These are phyloP conservation scores for Empidonax alnorum DNA, from an alignment of 2,113 vertebrate genomes.

Conservation along the genomic window DNA sequence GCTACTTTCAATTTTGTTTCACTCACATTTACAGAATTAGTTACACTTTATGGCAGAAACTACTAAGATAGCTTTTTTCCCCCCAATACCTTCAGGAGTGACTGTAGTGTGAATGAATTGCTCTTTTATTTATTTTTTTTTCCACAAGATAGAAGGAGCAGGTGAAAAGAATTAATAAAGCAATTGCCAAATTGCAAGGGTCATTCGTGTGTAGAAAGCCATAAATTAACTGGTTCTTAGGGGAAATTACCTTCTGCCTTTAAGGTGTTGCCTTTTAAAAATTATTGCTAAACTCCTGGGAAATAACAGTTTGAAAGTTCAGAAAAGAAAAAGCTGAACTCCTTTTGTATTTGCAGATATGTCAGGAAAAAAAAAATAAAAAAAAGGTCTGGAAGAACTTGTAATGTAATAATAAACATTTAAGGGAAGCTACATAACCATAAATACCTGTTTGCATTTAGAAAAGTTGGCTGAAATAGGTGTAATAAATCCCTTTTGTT, in stretches of 20 bases:
- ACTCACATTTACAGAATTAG: conserved; percentile 5
- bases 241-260: conserved; percentile 73
- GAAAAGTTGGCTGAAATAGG: neutral
- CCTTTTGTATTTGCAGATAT: neutral
- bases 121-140: conserved; percentile 51
- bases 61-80: neutral
- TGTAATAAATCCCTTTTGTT: neutral
- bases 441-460: neutral
- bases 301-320: conserved; percentile 37
- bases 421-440: neutral
- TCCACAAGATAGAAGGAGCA: conserved; percentile 57
- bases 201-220: conserved; percentile 70
- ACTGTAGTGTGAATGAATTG: neutral
- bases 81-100: neutral
- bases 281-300: conserved; percentile 38
- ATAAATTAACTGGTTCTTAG: conserved; percentile 72
- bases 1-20: conserved; percentile 37
- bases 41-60: conserved; percentile 42
- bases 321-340: neutral
- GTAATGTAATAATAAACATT: neutral
- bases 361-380: neutral
- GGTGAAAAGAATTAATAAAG: conserved; percentile 75
- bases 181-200: conserved; percentile 67
- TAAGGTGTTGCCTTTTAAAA: conserved; percentile 62
- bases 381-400: neutral